Evolutionary conservation across 2,113 vertebrate genomes (phyloP), one percentile per base, ranked within the genome.

Genomic region (Cichladusa arquata): DNA sequence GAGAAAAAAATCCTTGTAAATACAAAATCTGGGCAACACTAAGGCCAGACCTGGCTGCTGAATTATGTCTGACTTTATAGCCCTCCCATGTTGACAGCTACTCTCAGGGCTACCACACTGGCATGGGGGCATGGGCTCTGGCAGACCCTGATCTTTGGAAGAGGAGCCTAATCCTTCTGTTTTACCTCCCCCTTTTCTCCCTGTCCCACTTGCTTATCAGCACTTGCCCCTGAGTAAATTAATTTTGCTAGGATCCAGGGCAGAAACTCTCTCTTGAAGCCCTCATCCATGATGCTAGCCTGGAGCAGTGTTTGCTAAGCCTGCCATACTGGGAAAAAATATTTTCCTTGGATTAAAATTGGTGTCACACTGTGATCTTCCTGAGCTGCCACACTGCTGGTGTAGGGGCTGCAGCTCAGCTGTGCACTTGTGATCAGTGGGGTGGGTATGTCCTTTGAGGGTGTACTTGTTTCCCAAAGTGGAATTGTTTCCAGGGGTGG

Each of bases 121-220:
- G 23, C 12, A 14, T 4, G 5, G 54, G 56, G 81, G 14, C 38
- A 28, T 12, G 25, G 31, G 13, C 29, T 86, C 72, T 77, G 77
- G 48, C 28, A 76, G 36, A 84, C 57, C 54, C 71, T 89, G 83
- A 89, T 88, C 91, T 91, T 86, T 84, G 81, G 80, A 92, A 92
- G 44, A 84, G 73, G 31, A 81, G 26, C 51, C 65, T 79, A 86
- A 89, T 87, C 87, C 48, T 88, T 19, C 64, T 66, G 9, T 8
- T 94, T 92, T 58, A 67, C 50, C 40, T 67, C 16, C 40, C 24
- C 8, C 15, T 34, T 51, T 81, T 48, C 1, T 1, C 38, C 19
- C 29, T 56, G n/a, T 47, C 12, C 0, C 1, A 4, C 44, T 81
- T 86, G 34, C 53, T 92, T 91, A 91, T 81, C 76, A 77, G 72